A percentile compares a stretch with the other conserved stretches of the same genome.
phyloP scores from a whole-genome alignment of 2,113 vertebrate species.

The Campylorhamphus procurvoides region DNA sequence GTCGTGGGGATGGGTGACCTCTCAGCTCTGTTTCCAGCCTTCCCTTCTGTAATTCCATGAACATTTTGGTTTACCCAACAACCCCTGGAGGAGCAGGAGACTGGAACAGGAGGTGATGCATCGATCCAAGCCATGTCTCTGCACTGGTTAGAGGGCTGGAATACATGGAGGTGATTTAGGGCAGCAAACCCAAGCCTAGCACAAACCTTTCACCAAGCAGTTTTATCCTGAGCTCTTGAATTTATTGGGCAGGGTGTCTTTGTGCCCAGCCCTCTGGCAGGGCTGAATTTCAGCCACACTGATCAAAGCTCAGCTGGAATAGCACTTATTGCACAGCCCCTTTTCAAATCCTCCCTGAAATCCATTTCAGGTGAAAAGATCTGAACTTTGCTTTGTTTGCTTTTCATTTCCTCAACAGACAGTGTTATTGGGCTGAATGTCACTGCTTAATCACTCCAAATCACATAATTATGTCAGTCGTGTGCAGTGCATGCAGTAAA shows the following conservation, averaged over 20 bases:
- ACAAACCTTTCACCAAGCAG: not conserved
- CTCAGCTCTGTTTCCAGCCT: not conserved
- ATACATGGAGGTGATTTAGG: not conserved
- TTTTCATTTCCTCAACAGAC: not conserved
- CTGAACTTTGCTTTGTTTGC: slow-evolving; percentile 15
- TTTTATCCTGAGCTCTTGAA: not conserved
- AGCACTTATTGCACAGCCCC: not conserved
- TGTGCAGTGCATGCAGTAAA: not conserved
- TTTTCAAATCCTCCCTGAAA: not conserved
- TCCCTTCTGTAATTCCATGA: not conserved
- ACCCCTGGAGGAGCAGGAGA: not conserved
- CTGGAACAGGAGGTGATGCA: not conserved
- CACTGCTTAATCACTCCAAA: slow-evolving; percentile 8
- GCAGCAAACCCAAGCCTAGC: not conserved
- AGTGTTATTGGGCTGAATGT: slow-evolving; percentile 22
- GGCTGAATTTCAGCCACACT: not conserved
- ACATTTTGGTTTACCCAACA: not conserved
- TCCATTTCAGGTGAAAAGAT: slow-evolving; percentile 16
- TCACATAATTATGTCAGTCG: not conserved
- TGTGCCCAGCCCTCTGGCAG: not conserved
- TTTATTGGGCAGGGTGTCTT: not conserved
- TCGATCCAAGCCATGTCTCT: not conserved
- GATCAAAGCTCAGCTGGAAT: slow-evolving; percentile 2
- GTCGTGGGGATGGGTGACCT: not conserved
- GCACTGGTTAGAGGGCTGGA: not conserved